Evolutionary conservation across 2,888 invertebrate species (phyloP).

Genomic region (Eilema depressum): DNA sequence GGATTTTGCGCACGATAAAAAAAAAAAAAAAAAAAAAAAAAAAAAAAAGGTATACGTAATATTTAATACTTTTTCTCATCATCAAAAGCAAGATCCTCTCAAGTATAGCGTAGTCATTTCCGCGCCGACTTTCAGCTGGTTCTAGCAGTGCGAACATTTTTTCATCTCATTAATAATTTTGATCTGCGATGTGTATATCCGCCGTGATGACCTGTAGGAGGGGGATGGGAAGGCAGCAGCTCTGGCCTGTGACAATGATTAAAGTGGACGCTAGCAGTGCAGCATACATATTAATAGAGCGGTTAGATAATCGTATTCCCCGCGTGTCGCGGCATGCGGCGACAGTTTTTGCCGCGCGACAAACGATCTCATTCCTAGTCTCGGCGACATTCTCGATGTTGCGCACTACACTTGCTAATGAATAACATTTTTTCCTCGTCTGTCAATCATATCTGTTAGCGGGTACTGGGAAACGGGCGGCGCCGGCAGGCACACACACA

Average conservation of each 20-base stretch:
- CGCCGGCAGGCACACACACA: constrained; percentile 38
- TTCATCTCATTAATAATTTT: too few species aligned
- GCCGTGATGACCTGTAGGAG: not conserved
- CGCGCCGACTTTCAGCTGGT: not conserved
- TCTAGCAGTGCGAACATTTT: not conserved
- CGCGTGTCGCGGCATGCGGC: constrained; percentile 43
- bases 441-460: constrained; percentile 62
- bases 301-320: constrained; percentile 51
- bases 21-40: too few species aligned
- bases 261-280: constrained; percentile 39
- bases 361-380: constrained; percentile 56
- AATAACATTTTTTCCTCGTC: constrained; percentile 60
- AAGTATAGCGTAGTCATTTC: not conserved
- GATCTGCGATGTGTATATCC: not conserved
- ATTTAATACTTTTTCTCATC: too few species aligned
- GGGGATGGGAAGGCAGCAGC: not conserved
- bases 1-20: too few species aligned
- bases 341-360: constrained; percentile 53
- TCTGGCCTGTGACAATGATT: constrained; percentile 37
- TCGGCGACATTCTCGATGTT: constrained; percentile 53
- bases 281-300: constrained; percentile 47
- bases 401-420: constrained; percentile 52
- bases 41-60: not conserved
- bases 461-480: constrained; percentile 43
- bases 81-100: not conserved